Conservation (phyloP, 1,140 invertebrate species). For the Sminthurinus signatus region DNA sequence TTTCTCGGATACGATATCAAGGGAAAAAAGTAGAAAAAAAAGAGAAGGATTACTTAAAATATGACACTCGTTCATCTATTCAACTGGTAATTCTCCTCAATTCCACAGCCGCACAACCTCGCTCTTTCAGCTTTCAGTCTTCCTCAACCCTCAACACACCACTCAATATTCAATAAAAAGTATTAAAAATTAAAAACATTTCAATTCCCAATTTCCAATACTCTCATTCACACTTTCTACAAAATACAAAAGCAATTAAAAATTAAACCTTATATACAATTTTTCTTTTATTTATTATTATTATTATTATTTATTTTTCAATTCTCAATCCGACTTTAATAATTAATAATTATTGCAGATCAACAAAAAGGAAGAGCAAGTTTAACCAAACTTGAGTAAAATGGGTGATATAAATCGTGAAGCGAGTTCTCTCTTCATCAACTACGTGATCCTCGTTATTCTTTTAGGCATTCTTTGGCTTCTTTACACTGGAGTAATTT, state of each 20-base stretch:
- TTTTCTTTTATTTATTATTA: too few relatives aligned
- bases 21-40: too few relatives aligned
- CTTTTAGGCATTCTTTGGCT: slow-evolving; percentile 43
- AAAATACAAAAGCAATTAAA: too few relatives aligned
- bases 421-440: slow-evolving; percentile 42
- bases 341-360: background rate
- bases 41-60: too few relatives aligned
- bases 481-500: slow-evolving; percentile 43
- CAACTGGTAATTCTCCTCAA: slow-evolving; percentile 13
- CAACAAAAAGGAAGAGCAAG: background rate
- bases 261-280: too few relatives aligned
- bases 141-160: slow-evolving; percentile 2
- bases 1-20: too few relatives aligned
- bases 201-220: too few relatives aligned
- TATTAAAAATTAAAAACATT: background rate
- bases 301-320: too few relatives aligned
- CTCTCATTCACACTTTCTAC: too few relatives aligned
- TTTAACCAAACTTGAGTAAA: too few relatives aligned
- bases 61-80: slow-evolving; percentile 7
- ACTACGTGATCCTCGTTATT: slow-evolving; percentile 44
- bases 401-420: slow-evolving; percentile 37
- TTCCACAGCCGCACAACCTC: background rate
- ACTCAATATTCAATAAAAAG: background rate
- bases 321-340: too few relatives aligned
- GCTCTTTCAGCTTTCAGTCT: slow-evolving; percentile 7